These are phyloP conservation scores for Drosophila eohydei DNA, from an alignment of 2,888 invertebrate species.

Conservation along the genomic window DNA sequence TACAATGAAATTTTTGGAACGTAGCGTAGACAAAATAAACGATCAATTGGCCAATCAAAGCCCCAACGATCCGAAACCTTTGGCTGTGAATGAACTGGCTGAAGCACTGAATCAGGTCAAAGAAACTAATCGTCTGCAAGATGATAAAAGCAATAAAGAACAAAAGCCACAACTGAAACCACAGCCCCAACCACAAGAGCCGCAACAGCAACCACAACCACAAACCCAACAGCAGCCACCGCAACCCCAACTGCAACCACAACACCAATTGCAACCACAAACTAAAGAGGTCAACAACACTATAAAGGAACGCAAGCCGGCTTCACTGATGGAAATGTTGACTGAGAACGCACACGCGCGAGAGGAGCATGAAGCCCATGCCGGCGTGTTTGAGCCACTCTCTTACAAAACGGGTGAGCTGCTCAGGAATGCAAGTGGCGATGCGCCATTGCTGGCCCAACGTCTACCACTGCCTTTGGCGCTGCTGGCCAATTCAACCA, in stretches of 20 bases:
- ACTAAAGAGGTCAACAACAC: conserved; percentile 14
- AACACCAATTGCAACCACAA: conserved; percentile 10
- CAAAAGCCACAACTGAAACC: conserved; percentile 11
- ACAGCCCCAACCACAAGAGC: conserved; percentile 6
- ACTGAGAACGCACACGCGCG: conserved; percentile 67
- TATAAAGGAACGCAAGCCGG: conserved; percentile 45
- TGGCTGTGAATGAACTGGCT: conserved; percentile 80
- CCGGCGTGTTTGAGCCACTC: conserved; percentile 79
- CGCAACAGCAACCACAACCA: conserved; percentile 1
- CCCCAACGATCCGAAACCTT: conserved; percentile 77
- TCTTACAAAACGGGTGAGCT: conserved; percentile 82
- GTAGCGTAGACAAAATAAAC: conserved; percentile 85
- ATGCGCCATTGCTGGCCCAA: conserved; percentile 50
- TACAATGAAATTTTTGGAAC: conserved; percentile 80
- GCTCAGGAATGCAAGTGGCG: conserved; percentile 37
- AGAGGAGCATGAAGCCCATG: conserved; percentile 69
- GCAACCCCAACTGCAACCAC: background rate
- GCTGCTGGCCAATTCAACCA: conserved; percentile 76
- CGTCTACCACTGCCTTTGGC: conserved; percentile 81
- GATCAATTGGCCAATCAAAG: conserved; percentile 84
- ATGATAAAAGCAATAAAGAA: conserved; percentile 12
- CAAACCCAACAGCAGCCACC: conserved; percentile 2
- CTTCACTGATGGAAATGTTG: conserved; percentile 74
- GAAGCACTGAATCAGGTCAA: conserved; percentile 85
- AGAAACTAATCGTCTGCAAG: conserved; percentile 58